A percentile compares a stretch with the other conserved stretches of the same genome.
phyloP scores from a whole-genome alignment of 1,140 invertebrate genomes.

The Drosophila ohnishii region DNA sequence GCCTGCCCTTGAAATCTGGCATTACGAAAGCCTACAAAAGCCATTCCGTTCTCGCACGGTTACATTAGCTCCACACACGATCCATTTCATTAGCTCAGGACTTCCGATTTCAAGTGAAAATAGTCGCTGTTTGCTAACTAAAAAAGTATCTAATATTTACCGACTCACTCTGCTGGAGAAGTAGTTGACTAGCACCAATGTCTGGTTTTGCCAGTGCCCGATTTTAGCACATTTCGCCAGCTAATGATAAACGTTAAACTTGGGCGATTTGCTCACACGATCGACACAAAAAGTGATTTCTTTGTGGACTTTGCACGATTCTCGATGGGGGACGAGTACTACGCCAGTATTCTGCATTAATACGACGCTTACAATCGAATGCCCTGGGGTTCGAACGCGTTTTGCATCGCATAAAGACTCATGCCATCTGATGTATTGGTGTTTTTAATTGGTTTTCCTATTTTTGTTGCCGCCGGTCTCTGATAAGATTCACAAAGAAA shows the following conservation, averaged over 20 bases:
- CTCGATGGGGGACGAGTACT: constrained; percentile 10
- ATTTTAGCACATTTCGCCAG: constrained; percentile 33
- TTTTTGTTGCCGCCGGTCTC: constrained; percentile 40
- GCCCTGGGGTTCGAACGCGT: constrained; percentile 25
- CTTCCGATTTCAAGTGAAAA: background rate
- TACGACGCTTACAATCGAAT: constrained; percentile 20
- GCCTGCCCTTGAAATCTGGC: constrained; percentile 38
- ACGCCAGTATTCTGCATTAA: constrained; percentile 33
- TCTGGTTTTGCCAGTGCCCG: background rate
- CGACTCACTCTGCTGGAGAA: background rate
- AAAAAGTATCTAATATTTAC: constrained; percentile 20
- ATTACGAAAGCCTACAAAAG: constrained; percentile 40
- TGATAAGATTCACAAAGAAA: constrained; percentile 70
- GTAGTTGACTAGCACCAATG: constrained; percentile 3
- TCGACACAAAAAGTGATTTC: constrained; percentile 25
- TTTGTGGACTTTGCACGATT: constrained; percentile 42
- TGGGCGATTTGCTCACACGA: constrained; percentile 9
- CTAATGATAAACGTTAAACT: constrained; percentile 18
- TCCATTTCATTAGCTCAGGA: constrained; percentile 11
- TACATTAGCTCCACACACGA: constrained; percentile 14
- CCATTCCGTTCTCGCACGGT: background rate
- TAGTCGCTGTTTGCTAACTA: constrained; percentile 8
- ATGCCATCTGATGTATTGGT: constrained; percentile 34
- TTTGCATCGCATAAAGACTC: constrained; percentile 21
- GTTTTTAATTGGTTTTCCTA: constrained; percentile 63